These are phyloP conservation scores for Protophormia terraenovae DNA, from an alignment of 2,888 invertebrate genomes.

Conservation along the genomic window DNA sequence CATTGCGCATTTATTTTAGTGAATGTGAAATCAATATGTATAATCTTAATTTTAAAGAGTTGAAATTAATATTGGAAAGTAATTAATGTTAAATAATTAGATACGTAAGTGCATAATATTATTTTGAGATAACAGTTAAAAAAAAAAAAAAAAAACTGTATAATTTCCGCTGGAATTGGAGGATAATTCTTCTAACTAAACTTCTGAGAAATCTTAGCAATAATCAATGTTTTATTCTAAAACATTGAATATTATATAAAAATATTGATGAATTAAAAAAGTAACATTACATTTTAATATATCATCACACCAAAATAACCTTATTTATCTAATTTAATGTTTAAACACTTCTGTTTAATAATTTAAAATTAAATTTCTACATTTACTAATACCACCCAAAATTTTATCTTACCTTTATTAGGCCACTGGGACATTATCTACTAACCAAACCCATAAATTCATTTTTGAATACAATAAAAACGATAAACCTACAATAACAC, in stretches of 20 bases:
- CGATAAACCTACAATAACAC: constrained; percentile 12
- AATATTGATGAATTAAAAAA: no score
- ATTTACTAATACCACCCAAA: no score
- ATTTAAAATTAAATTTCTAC: no score
- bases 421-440: constrained; percentile 51
- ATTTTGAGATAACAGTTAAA: background rate
- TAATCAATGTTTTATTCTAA: no score
- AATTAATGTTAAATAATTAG: background rate
- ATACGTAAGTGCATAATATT: background rate
- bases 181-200: no score
- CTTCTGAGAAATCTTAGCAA: no score
- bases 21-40: background rate
- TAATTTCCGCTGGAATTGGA: no score
- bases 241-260: no score
- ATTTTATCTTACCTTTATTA: constrained; percentile 47
- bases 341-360: no score
- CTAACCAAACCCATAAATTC: constrained; percentile 52
- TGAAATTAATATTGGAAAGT: background rate
- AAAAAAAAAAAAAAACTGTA: background rate
- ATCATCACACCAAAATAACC: no score
- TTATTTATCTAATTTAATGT: no score
- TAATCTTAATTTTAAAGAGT: background rate
- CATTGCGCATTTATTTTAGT: background rate
- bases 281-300: no score
- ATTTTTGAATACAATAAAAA: constrained; percentile 17